These are phyloP conservation scores for Sphinx pinastri DNA, from an alignment of 2,888 invertebrate genomes.

Conservation along the genomic window DNA sequence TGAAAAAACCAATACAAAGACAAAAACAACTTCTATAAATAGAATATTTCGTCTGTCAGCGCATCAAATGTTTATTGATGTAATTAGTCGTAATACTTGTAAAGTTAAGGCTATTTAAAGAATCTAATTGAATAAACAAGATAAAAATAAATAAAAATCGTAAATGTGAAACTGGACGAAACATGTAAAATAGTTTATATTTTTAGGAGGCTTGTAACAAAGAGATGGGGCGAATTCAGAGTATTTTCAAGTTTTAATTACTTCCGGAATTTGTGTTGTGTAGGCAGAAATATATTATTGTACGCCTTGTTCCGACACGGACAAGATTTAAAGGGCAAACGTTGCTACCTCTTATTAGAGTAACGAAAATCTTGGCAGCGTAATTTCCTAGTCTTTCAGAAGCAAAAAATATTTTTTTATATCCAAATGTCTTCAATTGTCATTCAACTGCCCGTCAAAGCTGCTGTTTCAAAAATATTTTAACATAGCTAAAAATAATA, in stretches of 20 bases:
- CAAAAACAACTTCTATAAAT: neutral
- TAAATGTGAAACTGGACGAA: neutral
- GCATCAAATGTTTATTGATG: neutral
- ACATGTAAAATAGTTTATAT: constrained; percentile 15
- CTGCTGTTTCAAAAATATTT: neutral
- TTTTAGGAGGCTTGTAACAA: neutral
- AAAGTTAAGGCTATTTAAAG: neutral
- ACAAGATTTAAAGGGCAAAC: neutral
- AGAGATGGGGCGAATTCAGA: constrained; percentile 16
- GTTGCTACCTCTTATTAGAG: neutral
- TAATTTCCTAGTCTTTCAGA: neutral
- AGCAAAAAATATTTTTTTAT: neutral
- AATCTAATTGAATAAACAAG: neutral
- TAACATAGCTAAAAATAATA: neutral
- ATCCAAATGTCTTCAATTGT: neutral
- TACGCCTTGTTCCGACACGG: neutral
- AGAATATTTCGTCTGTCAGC: neutral
- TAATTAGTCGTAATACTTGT: neutral
- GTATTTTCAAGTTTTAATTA: constrained; percentile 30
- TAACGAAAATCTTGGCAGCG: neutral
- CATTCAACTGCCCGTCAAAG: neutral
- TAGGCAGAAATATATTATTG: neutral
- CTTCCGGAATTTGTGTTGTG: constrained; percentile 18
- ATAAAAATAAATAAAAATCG: neutral
- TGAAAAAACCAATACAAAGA: constrained; percentile 14